Evolutionary conservation across 2,888 invertebrate species (phyloP), one percentile per base, ranked within the genome.

Genomic region (Megalurothrips usitatus): DNA sequence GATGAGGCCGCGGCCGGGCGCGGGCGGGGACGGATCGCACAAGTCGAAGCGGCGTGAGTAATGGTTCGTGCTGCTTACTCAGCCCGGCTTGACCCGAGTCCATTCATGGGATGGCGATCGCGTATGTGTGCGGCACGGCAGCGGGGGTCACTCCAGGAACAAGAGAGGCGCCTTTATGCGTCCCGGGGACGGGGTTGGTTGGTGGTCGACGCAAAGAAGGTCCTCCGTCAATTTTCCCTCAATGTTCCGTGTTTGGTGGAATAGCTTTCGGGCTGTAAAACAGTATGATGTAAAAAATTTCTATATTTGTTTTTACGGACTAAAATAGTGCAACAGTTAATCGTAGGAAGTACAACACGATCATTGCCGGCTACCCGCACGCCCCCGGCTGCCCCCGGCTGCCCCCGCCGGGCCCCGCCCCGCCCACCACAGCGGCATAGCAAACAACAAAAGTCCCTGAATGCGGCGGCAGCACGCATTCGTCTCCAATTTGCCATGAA

Each of bases 401-500:
- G 68, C 23, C 23, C 3, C 23, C 68, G 68, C 68, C n/a, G 14
- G 14, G 63, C 63, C 63, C 14, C 63, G 63, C 63, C 63, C 68
- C 26, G 23, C 26, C 12, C 26, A 75, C 68, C n/a, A 75, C 58
- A 26, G 68, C 68, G 10, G 23, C 68, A 75, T 11, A 75, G 58
- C 58, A 19, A 43, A 43, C 34, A 43, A 43, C 34, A 43, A 43
- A 43, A 43, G n/a, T 58, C 19, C 58, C 19, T 58, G 19, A 58
- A 58, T 58, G 58, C n/a, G 58, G 58, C 26, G 3, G 34, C 2
- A 6, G 68, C 68, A 12, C 58, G 68, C 68, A 75, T 75, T 75
- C 68, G 68, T 26, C 68, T 75, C 68, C 68, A 75, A 75, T 75
- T 75, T 75, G 68, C 68, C 68, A 26, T 75, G 68, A 75, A 75